phyloP scores from a whole-genome alignment of 2,888 invertebrate species.

The Furcula furcula region DNA sequence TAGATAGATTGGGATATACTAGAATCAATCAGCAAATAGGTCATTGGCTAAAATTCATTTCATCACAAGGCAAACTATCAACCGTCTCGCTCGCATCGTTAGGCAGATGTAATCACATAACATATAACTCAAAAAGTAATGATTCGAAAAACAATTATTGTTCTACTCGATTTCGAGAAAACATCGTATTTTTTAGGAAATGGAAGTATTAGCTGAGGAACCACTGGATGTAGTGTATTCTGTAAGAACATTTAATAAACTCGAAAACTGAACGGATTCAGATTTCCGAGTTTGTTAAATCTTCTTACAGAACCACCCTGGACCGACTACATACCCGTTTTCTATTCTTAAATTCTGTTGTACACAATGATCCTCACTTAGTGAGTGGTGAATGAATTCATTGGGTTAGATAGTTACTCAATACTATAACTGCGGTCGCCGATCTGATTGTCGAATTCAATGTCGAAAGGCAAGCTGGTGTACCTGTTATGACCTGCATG shows the following conservation, averaged over 20 bases:
- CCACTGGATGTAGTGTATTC: too few species aligned
- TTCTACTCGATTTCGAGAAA: conserved; percentile 21
- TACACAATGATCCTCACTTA: conserved; percentile 1
- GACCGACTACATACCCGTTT: too few species aligned
- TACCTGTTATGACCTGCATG: too few species aligned
- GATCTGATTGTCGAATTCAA: too few species aligned
- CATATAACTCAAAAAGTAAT: conserved; percentile 39
- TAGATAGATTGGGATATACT: conserved; percentile 16
- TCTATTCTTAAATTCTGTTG: too few species aligned
- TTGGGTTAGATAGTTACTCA: too few species aligned
- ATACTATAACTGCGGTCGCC: too few species aligned
- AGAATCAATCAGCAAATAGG: conserved; percentile 40
- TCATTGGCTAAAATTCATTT: conserved; percentile 43
- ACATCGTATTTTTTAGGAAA: conserved; percentile 20
- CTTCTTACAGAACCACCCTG: too few species aligned
- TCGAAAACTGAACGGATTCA: too few species aligned
- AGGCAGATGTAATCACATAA: conserved; percentile 39
- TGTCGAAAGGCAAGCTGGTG: too few species aligned
- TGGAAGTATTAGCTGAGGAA: conserved; percentile 28
- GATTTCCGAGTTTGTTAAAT: too few species aligned
- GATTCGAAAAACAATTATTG: conserved; percentile 40
- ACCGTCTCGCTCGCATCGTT: conserved; percentile 42
- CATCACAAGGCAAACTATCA: conserved; percentile 46
- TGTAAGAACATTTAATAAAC: too few species aligned
- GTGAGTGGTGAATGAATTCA: conserved; percentile 12